Evolutionary conservation across 1,140 invertebrate genomes (phyloP).

Genomic region (Melipona quadrifasciata): DNA sequence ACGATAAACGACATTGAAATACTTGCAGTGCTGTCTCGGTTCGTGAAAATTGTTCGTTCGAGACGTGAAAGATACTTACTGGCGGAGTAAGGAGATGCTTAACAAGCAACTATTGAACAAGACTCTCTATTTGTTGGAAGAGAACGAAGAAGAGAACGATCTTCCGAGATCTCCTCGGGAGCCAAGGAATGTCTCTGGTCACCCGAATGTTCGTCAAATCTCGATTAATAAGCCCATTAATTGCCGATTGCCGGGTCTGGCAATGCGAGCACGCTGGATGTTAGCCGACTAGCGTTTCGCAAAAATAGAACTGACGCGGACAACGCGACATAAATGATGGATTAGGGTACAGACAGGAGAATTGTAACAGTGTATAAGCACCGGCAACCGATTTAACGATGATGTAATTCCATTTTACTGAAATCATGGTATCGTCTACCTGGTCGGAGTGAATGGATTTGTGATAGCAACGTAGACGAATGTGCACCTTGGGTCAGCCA

Average conservation of each 20-base stretch:
- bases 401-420: neutral
- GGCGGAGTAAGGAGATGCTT: neutral
- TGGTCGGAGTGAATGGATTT: slow-evolving; percentile 17
- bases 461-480: slow-evolving; percentile 24
- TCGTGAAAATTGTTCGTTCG: neutral
- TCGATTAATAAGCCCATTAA: slow-evolving; percentile 50
- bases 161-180: neutral
- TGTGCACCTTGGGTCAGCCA: neutral
- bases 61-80: neutral
- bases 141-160: neutral
- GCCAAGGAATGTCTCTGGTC: neutral
- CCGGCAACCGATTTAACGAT: slow-evolving; percentile 20
- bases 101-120: neutral
- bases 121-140: neutral
- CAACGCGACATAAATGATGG: slow-evolving; percentile 11
- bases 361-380: neutral
- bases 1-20: neutral
- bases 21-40: neutral
- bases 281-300: slow-evolving; percentile 72
- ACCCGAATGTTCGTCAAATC: neutral
- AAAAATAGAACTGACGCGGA: slow-evolving; percentile 74
- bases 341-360: slow-evolving; percentile 4
- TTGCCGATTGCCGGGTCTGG: slow-evolving; percentile 52
- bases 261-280: slow-evolving; percentile 60
- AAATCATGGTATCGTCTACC: neutral